Evolutionary conservation across 2,113 vertebrate genomes (phyloP), one percentile per base, ranked within the genome.

Genomic region (Lonchura striata): DNA sequence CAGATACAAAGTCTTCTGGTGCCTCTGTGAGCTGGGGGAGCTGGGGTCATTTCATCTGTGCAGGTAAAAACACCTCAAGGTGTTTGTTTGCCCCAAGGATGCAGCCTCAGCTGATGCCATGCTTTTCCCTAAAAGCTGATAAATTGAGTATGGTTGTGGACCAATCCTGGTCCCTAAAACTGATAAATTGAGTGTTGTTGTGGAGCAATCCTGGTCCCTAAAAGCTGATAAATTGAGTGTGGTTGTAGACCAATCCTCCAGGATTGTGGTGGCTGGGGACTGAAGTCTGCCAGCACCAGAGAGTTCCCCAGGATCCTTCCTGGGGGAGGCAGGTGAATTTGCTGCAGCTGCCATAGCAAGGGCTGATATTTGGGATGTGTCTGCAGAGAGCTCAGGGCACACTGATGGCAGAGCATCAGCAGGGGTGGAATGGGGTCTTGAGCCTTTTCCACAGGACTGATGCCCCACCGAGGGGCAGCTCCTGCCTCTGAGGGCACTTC

Each of bases 361-460:
- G 56, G 56, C 15, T 57, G 4, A 24, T 3, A 6, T 17, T n/a
- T 1, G 8, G 87, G 95, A 27, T 63, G 47, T 2, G 2, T 10
- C 52, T 31, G 84, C 33, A 69, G 41, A 35, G 79, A 39, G 18
- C 42, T 3, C 31, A 13, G 2, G 2, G 72, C 30, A 69, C 69
- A 0, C 0, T 28, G 11, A 0, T 19, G 4, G 2, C 4, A 4
- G 2, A 18, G 37, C 53, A 18, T 12, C 31, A 5, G 7, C 1
- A 1, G 44, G 31, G 4, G 5, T 1, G 24, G 19, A 23, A 2
- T 0, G 7, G 64, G 39, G 6, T 27, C 28, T 10, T 7, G 68
- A 87, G 39, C 57, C 72, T 68, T 50, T 42, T 33, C 53, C 53
- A 2, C 20, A 42, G 59, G 13, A 6, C 16, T 39, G 59, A 4